These are phyloP conservation scores for Salminus brasiliensis DNA, from an alignment of 2,113 vertebrate genomes.

Conservation along the genomic window DNA sequence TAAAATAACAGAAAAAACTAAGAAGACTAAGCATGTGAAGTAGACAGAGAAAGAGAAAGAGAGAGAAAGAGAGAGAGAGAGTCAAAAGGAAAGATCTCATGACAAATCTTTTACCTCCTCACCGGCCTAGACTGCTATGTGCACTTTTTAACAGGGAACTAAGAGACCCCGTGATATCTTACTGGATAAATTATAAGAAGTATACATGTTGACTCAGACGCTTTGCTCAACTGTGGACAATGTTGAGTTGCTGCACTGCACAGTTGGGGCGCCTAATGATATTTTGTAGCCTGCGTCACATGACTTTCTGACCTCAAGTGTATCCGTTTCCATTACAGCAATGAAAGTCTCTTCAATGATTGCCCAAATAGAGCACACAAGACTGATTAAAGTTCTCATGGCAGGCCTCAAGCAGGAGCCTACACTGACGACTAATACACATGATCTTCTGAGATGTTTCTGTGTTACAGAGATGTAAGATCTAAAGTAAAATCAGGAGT, in stretches of 20 bases:
- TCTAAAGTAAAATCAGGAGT: not conserved
- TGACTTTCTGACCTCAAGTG: slow-evolving; percentile 16
- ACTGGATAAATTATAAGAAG: not conserved
- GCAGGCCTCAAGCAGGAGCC: not conserved
- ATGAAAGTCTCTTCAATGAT: slow-evolving; percentile 1
- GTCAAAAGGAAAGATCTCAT: not conserved
- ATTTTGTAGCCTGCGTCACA: slow-evolving; percentile 5
- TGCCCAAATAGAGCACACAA: not conserved
- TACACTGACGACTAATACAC: not conserved
- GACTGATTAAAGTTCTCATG: not conserved
- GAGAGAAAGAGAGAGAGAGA: too few relatives aligned
- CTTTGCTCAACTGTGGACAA: slow-evolving; percentile 17
- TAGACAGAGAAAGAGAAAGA: not conserved
- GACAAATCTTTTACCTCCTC: slow-evolving; percentile 5
- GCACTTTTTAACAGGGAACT: slow-evolving; percentile 11
- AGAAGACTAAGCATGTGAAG: not conserved
- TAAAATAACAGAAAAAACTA: not conserved
- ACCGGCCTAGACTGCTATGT: not conserved
- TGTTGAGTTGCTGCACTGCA: not conserved
- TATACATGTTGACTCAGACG: slow-evolving; percentile 14
- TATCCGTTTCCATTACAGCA: not conserved
- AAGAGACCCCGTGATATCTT: slow-evolving; percentile 21
- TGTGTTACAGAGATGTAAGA: not conserved
- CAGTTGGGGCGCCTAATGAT: not conserved
- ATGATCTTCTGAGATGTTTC: not conserved